phyloP scores from a whole-genome alignment of 2,797 vertebrate genomes.

The Amphiprion clarkii region DNA sequence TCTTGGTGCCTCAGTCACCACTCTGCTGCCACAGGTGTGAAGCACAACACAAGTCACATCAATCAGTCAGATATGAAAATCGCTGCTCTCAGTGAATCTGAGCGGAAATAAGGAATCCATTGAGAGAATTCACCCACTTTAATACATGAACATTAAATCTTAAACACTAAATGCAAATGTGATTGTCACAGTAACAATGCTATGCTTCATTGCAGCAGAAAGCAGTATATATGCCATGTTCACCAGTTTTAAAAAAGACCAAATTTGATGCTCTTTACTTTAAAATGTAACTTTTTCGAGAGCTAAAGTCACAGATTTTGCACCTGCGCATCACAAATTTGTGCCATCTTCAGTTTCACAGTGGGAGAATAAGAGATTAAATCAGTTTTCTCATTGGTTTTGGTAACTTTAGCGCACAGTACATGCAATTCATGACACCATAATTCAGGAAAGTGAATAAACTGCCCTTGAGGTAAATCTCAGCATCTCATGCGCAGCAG shows the following conservation, averaged over 20 bases:
- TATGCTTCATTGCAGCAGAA: neutral
- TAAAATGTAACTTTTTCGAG: too few species aligned
- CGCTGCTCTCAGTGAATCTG: neutral
- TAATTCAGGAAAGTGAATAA: conserved; percentile 33
- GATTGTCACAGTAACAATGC: neutral
- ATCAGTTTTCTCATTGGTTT: neutral
- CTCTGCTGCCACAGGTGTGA: conserved; percentile 27
- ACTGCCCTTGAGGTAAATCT: conserved; percentile 14
- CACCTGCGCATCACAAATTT: neutral
- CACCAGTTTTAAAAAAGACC: too few species aligned
- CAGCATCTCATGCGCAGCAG: neutral
- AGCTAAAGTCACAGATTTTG: neutral
- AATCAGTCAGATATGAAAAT: too few species aligned
- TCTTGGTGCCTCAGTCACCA: conserved; percentile 23
- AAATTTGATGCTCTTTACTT: too few species aligned
- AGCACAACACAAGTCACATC: conserved; percentile 6
- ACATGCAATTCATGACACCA: neutral
- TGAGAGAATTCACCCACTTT: neutral
- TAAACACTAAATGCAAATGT: conserved; percentile 11
- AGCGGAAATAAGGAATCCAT: neutral
- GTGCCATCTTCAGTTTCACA: neutral
- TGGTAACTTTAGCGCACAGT: neutral
- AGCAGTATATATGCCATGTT: neutral
- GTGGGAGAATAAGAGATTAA: too few species aligned
- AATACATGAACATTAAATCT: neutral